Evolutionary conservation across 1,140 invertebrate genomes (phyloP), one percentile per base, ranked within the genome.

Genomic region (Ephestia elutella): DNA sequence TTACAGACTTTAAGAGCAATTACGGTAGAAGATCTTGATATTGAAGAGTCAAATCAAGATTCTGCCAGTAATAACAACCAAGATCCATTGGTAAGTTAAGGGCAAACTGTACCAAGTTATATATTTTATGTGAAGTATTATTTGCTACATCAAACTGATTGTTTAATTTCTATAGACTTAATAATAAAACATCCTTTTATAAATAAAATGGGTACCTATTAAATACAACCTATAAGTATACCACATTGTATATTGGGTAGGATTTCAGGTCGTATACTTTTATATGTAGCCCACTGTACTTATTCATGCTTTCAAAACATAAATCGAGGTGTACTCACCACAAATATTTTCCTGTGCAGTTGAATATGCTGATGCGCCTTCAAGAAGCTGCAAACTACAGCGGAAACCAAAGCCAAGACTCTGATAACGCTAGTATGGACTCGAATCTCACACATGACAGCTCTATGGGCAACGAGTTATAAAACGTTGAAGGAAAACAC

Each of bases 341-440:
- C 35, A 44, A 44, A 44, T 13, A 44, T 11, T 51, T 66, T 74
- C 58, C 61, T 57, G 91, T 91, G 0, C 87, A 96, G 94, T 90
- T 98, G 61, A 98, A 97, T 73, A 98, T 98, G 96, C 82, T 98
- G 73, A 97, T 97, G 95, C 92, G 96, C 63, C 91, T 98, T 49
- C 96, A 98, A 90, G 96, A 98, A 89, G 96, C 96, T 11, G 96
- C 96, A 51, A 97, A 96, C 89, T 97, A 96, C 86, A 94, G 94
- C 62, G 95, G 94, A 77, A 94, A 94, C 56, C 94, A 95, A 86
- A 95, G 93, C 71, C 95, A 96, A 75, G 95, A 96, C 77, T 94
- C 93, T 0, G 95, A 96, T 74, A 94, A 93, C 62, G 93, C 94
- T 20, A 96, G 93, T 76, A 82, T 94, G 67, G 93, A 94, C 78